Percentiles rank a stretch among this genome's conserved stretches.
Evolutionary conservation across 1,140 invertebrate genomes (phyloP).

Genomic region (Drosophila novamexicana): DNA sequence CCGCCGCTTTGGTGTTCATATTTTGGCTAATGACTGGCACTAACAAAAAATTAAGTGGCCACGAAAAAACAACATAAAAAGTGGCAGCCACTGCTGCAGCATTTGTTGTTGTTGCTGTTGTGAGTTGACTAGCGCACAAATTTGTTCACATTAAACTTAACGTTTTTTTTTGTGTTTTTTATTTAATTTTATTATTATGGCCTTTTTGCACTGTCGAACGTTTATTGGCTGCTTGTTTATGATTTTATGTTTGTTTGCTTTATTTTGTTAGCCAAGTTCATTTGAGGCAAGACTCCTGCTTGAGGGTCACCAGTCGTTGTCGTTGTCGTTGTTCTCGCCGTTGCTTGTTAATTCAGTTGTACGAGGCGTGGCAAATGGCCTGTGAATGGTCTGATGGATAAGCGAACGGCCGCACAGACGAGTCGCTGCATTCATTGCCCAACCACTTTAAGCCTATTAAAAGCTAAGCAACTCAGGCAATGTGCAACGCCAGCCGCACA

Average conservation of each 20-base stretch:
- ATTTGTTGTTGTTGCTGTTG: constrained; percentile 23
- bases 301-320: constrained; percentile 54
- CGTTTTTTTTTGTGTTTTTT: constrained; percentile 39
- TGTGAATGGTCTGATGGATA: constrained; percentile 60
- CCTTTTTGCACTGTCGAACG: constrained; percentile 72
- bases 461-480: constrained; percentile 56
- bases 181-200: constrained; percentile 79
- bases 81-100: constrained; percentile 11
- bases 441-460: constrained; percentile 71
- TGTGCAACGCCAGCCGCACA: constrained; percentile 23
- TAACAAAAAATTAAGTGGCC: constrained; percentile 52
- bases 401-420: constrained; percentile 6
- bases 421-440: constrained; percentile 60
- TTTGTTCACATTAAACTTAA: constrained; percentile 72
- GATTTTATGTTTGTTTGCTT: constrained; percentile 54
- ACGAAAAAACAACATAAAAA: constrained; percentile 58
- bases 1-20: constrained; percentile 52
- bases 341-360: constrained; percentile 40
- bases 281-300: constrained; percentile 30
- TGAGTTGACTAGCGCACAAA: constrained; percentile 58
- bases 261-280: constrained; percentile 74
- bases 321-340: constrained; percentile 3
- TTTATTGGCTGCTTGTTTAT: constrained; percentile 66
- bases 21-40: constrained; percentile 78
- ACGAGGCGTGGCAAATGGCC: constrained; percentile 59